Percentiles rank a stretch among this genome's conserved stretches.
These are phyloP conservation scores for Zelostemma sp. DNA, from an alignment of 1,140 invertebrate genomes.

Conservation along the genomic window DNA sequence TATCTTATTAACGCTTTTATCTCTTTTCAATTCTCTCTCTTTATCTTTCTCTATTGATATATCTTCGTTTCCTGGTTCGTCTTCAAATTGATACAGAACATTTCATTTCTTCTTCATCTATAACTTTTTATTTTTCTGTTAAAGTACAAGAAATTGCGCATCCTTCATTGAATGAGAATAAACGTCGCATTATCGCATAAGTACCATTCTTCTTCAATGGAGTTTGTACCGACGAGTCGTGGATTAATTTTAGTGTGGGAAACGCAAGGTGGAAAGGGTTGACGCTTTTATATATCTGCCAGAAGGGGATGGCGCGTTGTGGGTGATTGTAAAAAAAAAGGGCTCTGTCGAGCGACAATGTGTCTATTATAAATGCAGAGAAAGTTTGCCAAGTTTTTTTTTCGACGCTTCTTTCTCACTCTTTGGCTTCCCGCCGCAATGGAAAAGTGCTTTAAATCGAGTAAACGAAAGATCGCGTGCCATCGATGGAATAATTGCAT, in stretches of 20 bases:
- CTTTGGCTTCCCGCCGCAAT: background rate
- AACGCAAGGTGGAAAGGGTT: constrained; percentile 47
- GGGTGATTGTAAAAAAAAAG: constrained; percentile 19
- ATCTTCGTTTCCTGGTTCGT: no score
- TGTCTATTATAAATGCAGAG: constrained; percentile 10
- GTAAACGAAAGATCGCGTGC: constrained; percentile 1
- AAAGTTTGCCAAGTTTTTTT: constrained; percentile 15
- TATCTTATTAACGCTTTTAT: constrained; percentile 47
- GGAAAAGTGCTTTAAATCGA: background rate
- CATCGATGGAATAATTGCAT: background rate
- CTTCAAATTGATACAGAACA: background rate
- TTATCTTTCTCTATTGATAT: constrained; percentile 7
- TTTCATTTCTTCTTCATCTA: no score
- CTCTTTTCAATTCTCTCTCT: constrained; percentile 18
- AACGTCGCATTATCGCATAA: constrained; percentile 22
- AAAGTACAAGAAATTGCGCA: no score
- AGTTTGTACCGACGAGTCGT: constrained; percentile 9
- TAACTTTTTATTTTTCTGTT: no score
- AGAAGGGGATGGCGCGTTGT: constrained; percentile 28
- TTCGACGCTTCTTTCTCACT: constrained; percentile 8
- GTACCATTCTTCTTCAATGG: constrained; percentile 23
- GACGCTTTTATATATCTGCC: no score
- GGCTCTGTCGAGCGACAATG: background rate
- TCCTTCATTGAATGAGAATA: constrained; percentile 11
- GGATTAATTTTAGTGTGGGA: constrained; percentile 46